Evolutionary conservation across 2,113 vertebrate genomes (phyloP), one percentile per base, ranked within the genome.

Genomic region (Dicaeum eximium): DNA sequence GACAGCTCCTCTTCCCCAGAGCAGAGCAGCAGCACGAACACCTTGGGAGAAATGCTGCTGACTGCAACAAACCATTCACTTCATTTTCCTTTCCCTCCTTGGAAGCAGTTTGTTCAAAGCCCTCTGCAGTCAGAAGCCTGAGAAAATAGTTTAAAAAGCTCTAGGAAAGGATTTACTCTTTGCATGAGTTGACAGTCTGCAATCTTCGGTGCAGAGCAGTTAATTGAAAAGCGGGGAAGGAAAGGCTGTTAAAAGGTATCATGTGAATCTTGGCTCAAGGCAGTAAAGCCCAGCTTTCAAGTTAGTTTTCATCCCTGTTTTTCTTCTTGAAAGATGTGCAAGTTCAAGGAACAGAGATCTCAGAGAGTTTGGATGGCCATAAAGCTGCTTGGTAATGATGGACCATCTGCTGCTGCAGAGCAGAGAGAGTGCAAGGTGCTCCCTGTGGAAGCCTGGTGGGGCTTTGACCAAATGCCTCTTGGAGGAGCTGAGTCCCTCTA

Each of bases 111-210:
- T 88, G 35, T 73, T 69, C 65, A 71, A 94, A 92, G 53, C 58
- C 79, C 28, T 94, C 31, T 40, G 82, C 79, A 86, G 86, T 24
- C 61, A 86, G 48, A 40, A 88, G 27, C 9, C 57, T 56, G 70
- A 58, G 27, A 94, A 74, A 90, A 81, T 40, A 54, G 74, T 75
- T 85, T 75, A 44, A 35, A 71, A 94, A 93, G 70, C 48, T 86
- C 66, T 80, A 60, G 86, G 82, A 82, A 75, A 67, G 86, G 86
- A 69, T 92, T 92, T 95, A 60, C 10, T 92, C 92, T 86, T 93
- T 81, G 91, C 62, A 38, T 88, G 79, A 85, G 31, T 4, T 54
- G 86, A 67, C 85, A 92, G 78, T 17, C 53, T 80, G 79, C 71
- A 64, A 31, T 89, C 44, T 57, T 70, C 20, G 2, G 57, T 8